Percentiles rank a stretch among this genome's conserved stretches.
These are phyloP conservation scores for Candoia aspera DNA, from an alignment of 2,113 vertebrate genomes.

Conservation along the genomic window DNA sequence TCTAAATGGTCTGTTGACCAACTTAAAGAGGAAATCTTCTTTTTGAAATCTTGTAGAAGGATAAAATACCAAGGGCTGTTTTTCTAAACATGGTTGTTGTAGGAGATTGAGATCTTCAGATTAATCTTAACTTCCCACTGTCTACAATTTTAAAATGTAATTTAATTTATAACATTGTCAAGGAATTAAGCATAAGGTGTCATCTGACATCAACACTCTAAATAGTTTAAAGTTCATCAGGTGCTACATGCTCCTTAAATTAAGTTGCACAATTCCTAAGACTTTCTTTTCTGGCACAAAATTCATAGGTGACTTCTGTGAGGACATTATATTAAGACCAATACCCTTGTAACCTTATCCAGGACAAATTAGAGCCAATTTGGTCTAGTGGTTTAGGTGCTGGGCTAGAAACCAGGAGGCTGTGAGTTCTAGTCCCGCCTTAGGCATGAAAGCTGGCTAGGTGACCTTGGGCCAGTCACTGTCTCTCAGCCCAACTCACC, in stretches of 20 bases:
- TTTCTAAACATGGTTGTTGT: not conserved
- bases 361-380: too few species aligned
- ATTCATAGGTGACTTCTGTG: conserved; percentile 1
- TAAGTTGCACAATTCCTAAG: not conserved
- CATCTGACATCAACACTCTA: conserved; percentile 2
- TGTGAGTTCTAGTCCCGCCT: too few species aligned
- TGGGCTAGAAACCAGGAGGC: too few species aligned
- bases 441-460: too few species aligned
- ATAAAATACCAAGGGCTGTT: not conserved
- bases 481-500: too few species aligned
- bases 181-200: not conserved
- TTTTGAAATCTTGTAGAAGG: not conserved
- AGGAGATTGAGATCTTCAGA: not conserved
- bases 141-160: not conserved
- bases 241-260: not conserved
- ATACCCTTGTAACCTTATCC: not conserved
- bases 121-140: not conserved
- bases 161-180: not conserved
- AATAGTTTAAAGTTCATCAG: conserved; percentile 14
- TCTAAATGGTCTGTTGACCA: not conserved
- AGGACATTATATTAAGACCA: not conserved
- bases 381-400: too few species aligned
- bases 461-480: too few species aligned
- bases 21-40: not conserved
- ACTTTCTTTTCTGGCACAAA: not conserved